These are phyloP conservation scores for Coelopa frigida DNA, from an alignment of 1,140 invertebrate genomes.

Conservation along the genomic window DNA sequence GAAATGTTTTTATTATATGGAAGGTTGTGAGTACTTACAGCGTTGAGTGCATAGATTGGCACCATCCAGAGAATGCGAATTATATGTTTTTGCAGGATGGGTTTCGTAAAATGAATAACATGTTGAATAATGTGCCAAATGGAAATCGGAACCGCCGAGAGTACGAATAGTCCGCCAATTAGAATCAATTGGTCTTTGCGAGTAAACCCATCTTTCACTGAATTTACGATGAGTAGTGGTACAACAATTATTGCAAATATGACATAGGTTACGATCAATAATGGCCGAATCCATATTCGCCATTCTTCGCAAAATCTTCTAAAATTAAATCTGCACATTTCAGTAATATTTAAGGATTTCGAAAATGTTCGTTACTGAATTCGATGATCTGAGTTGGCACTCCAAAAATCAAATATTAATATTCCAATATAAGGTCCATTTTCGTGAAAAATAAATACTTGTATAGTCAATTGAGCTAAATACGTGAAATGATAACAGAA, in stretches of 20 bases:
- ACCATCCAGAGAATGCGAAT: conserved; percentile 98
- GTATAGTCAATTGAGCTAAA: too few species aligned
- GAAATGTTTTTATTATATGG: not conserved
- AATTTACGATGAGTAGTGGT: conserved; percentile 70
- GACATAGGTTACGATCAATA: conserved; percentile 71
- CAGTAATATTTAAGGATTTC: too few species aligned
- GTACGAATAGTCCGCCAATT: conserved; percentile 83
- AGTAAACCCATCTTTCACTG: conserved; percentile 62
- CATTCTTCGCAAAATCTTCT: conserved; percentile 59
- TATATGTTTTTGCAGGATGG: conserved; percentile 87
- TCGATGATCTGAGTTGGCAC: too few species aligned
- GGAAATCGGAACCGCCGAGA: conserved; percentile 83
- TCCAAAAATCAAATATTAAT: too few species aligned
- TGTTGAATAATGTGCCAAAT: conserved; percentile 93
- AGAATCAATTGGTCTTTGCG: conserved; percentile 70
- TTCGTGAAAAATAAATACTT: too few species aligned
- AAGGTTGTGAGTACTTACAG: conserved; percentile 54
- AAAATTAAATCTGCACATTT: too few species aligned
- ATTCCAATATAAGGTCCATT: too few species aligned
- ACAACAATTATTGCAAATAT: conserved; percentile 75
- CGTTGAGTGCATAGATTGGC: conserved; percentile 91
- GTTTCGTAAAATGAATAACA: conserved; percentile 88
- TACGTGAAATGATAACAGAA: too few species aligned
- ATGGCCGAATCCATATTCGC: conserved; percentile 81
- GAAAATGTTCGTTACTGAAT: too few species aligned